Conservation (phyloP, 2,113 vertebrate genomes). For the Psophia crepitans region DNA sequence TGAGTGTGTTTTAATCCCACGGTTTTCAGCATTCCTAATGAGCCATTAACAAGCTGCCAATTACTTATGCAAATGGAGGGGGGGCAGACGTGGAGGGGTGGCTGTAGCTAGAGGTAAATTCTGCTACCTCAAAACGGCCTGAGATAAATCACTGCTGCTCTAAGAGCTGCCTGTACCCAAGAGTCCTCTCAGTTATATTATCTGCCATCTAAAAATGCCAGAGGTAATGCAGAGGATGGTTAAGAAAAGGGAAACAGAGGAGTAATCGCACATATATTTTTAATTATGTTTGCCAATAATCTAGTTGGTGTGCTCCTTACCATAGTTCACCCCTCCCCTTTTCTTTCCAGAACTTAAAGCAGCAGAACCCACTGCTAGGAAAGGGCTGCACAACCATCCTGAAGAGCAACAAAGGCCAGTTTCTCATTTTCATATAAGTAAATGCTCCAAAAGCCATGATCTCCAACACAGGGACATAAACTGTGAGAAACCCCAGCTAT, state of each 20-base stretch:
- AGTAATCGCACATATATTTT: constrained; percentile 57
- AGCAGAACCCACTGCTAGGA: background rate
- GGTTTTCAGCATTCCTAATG: constrained; percentile 61
- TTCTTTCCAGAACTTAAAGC: background rate
- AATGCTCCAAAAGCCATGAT: background rate
- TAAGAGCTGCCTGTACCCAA: constrained; percentile 31
- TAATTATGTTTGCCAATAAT: constrained; percentile 60
- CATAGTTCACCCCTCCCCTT: background rate
- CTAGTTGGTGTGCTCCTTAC: background rate
- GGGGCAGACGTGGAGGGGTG: background rate
- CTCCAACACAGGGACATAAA: background rate
- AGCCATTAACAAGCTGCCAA: constrained; percentile 49
- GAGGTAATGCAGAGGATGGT: constrained; percentile 26
- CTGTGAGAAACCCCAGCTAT: background rate
- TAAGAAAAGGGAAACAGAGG: constrained; percentile 35
- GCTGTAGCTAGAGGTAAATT: constrained; percentile 48
- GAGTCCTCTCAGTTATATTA: constrained; percentile 45
- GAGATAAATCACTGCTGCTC: constrained; percentile 59
- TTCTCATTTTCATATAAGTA: background rate
- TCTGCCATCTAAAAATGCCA: constrained; percentile 59
- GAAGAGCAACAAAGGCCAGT: background rate
- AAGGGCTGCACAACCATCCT: background rate
- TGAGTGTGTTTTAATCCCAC: constrained; percentile 59
- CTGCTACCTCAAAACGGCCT: constrained; percentile 29
- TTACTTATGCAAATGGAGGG: constrained; percentile 23